These are phyloP conservation scores for Ephialtes manifestator DNA, from an alignment of 2,888 invertebrate genomes.

Conservation along the genomic window DNA sequence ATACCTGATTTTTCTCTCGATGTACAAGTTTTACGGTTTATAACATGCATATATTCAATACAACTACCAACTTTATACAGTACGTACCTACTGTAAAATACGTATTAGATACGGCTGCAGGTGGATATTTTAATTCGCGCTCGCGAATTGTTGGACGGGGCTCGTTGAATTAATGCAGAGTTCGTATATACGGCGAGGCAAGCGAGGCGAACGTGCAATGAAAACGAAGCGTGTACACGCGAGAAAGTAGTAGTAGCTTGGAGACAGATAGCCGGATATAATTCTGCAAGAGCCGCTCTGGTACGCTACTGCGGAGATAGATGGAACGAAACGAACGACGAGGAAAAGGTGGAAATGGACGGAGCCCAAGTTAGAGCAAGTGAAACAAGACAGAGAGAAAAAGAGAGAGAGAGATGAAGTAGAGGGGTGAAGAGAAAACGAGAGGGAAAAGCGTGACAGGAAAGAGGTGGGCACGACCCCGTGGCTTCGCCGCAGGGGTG, in stretches of 20 bases:
- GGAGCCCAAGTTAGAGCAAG: slow-evolving; percentile 45
- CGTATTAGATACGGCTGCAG: slow-evolving; percentile 50
- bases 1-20: too few species aligned
- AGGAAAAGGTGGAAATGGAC: slow-evolving; percentile 51
- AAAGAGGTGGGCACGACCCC: slow-evolving; percentile 62
- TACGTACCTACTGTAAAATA: neutral
- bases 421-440: slow-evolving; percentile 27
- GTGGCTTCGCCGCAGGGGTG: slow-evolving; percentile 59
- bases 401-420: too few species aligned
- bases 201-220: slow-evolving; percentile 53
- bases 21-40: too few species aligned
- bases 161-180: slow-evolving; percentile 65
- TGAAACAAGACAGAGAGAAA: slow-evolving; percentile 46
- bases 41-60: neutral
- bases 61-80: neutral
- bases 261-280: slow-evolving; percentile 66
- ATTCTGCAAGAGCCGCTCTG: slow-evolving; percentile 42
- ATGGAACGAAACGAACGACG: slow-evolving; percentile 29
- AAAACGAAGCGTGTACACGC: slow-evolving; percentile 38
- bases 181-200: slow-evolving; percentile 40
- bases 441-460: slow-evolving; percentile 51
- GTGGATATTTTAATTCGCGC: slow-evolving; percentile 62
- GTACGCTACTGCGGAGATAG: slow-evolving; percentile 26
- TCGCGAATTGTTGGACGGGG: slow-evolving; percentile 46
- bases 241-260: slow-evolving; percentile 32